phyloP scores from a whole-genome alignment of 2,113 vertebrate species.

The Mesoclemmys tuberculata region DNA sequence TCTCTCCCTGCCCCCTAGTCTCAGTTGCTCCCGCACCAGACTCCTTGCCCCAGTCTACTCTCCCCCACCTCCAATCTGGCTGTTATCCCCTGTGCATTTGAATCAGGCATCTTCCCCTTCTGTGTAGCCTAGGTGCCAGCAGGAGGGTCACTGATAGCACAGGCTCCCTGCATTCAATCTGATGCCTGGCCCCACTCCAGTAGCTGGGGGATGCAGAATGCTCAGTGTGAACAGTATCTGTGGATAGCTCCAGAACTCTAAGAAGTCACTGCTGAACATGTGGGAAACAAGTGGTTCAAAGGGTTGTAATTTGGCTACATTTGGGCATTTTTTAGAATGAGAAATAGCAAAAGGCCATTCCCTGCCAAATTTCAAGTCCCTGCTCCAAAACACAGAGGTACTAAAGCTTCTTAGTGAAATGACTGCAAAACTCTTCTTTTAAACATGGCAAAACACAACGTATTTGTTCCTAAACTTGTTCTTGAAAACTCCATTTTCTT shows the following conservation, averaged over 20 bases:
- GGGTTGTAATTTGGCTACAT: accelerated
- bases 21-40: neutral
- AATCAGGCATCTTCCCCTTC: neutral
- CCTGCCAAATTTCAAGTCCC: neutral
- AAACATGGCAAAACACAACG: too few species aligned
- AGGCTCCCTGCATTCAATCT: too few species aligned
- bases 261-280: neutral
- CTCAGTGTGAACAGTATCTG: too few species aligned
- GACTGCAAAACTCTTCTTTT: neutral
- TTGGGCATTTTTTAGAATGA: accelerated
- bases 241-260: neutral
- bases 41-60: neutral
- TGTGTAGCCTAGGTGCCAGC: accelerated
- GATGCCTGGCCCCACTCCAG: too few species aligned
- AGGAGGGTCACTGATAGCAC: too few species aligned
- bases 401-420: neutral
- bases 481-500: too few species aligned
- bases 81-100: accelerated
- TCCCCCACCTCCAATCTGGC: accelerated
- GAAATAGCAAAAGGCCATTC: accelerated
- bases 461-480: neutral
- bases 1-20: accelerated
- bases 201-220: too few species aligned
- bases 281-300: neutral
- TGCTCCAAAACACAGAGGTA: accelerated